A percentile compares a stretch with the other conserved stretches of the same genome.
Evolutionary conservation across 1,140 invertebrate species (phyloP).

Genomic region (Akabosia matsudoensis): DNA sequence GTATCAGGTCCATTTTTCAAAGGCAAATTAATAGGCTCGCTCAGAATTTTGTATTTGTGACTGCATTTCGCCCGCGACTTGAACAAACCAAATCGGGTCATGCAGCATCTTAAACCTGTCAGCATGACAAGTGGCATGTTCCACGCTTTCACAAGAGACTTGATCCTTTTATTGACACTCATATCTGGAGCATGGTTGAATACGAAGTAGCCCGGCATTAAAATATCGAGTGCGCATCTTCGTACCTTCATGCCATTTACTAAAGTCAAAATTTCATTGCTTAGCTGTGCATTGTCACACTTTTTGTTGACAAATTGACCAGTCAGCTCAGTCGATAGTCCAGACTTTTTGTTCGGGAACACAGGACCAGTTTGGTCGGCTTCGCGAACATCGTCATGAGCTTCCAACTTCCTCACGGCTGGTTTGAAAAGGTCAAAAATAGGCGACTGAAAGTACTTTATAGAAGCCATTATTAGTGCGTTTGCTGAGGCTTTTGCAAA

Average conservation of each 20-base stretch:
- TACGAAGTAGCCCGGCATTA: constrained; percentile 4
- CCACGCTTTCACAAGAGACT: not conserved
- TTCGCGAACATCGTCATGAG: not conserved
- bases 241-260: not conserved
- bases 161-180: not conserved
- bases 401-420: not conserved
- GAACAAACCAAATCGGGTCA: not conserved
- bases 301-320: not conserved
- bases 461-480: not conserved
- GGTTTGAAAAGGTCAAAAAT: not conserved
- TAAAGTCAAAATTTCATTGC: not conserved
- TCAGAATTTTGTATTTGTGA: not conserved
- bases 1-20: not conserved
- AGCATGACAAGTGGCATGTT: not conserved
- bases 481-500: not conserved
- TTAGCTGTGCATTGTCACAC: not conserved
- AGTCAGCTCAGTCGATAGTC: not conserved
- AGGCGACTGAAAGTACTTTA: not conserved
- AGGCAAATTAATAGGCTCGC: not conserved
- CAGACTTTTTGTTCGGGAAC: not conserved
- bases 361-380: not conserved
- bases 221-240: not conserved
- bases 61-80: not conserved
- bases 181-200: not conserved
- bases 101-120: not conserved